Evolutionary conservation across 2,797 vertebrate species (phyloP).

Genomic region (Arnoldichthys spilopterus): DNA sequence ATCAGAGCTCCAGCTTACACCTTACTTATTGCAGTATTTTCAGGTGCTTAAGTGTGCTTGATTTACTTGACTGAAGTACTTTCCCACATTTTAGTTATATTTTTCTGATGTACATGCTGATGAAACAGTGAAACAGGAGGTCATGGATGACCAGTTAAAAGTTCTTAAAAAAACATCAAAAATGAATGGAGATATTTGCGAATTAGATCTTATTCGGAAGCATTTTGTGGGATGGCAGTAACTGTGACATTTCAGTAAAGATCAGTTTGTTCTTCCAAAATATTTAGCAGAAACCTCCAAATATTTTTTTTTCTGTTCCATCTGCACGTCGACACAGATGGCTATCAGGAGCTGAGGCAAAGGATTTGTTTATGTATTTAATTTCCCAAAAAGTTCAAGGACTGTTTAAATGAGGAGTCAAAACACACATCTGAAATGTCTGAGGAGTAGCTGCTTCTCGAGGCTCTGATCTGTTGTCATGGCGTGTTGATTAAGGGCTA

Average conservation of each 20-base stretch:
- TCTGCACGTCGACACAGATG: background rate
- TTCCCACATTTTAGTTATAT: no score
- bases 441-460: constrained; percentile 43
- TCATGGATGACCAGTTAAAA: background rate
- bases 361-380: constrained; percentile 42
- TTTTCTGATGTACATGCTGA: no score
- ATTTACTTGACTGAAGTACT: background rate
- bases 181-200: no score
- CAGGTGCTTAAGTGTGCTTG: background rate
- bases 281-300: no score
- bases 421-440: constrained; percentile 35
- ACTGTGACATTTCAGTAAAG: background rate
- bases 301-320: background rate
- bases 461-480: constrained; percentile 49
- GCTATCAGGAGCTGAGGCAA: background rate
- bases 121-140: background rate
- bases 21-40: no score
- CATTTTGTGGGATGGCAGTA: background rate
- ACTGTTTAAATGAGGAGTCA: constrained; percentile 39
- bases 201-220: background rate
- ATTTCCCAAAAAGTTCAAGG: constrained; percentile 33
- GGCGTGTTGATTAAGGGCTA: constrained; percentile 49
- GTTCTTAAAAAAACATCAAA: background rate
- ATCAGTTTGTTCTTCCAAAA: background rate
- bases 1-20: background rate